A percentile compares a stretch with the other conserved stretches of the same genome.
phyloP scores from a whole-genome alignment of 2,797 vertebrate genomes.

The Pipistrellus pygmaeus region DNA sequence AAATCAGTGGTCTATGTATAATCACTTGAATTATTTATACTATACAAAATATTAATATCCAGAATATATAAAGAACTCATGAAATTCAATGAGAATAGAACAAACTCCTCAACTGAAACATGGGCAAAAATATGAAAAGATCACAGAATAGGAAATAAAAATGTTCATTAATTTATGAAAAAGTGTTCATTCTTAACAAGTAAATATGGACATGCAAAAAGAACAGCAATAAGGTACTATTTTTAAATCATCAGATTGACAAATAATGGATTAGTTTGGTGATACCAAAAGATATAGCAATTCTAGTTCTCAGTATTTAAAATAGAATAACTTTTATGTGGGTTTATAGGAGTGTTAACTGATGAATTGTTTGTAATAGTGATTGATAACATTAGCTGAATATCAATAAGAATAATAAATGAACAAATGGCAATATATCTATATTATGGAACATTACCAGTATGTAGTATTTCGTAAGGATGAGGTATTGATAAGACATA shows the following conservation, averaged over 20 bases:
- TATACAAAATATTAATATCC: background rate
- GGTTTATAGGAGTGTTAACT: background rate
- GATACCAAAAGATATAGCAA: background rate
- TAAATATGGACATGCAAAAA: background rate
- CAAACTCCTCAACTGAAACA: background rate
- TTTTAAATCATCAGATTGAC: background rate
- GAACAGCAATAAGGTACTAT: background rate
- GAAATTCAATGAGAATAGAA: conserved; percentile 6
- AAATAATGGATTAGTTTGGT: conserved; percentile 17
- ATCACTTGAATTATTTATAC: background rate
- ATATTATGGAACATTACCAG: background rate
- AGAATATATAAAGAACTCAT: background rate
- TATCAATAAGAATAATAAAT: background rate
- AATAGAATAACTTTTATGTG: background rate
- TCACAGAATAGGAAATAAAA: background rate
- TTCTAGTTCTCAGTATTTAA: background rate
- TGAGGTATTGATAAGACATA: background rate
- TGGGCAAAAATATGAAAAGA: background rate
- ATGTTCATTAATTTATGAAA: background rate
- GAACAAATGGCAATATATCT: background rate
- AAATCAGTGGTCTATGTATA: background rate
- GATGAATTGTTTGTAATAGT: background rate
- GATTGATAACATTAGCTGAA: background rate
- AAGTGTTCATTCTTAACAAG: background rate
- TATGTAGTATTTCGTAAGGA: conserved; percentile 1